Conservation (phyloP, 2,797 vertebrate genomes). For the Morelia viridis region DNA sequence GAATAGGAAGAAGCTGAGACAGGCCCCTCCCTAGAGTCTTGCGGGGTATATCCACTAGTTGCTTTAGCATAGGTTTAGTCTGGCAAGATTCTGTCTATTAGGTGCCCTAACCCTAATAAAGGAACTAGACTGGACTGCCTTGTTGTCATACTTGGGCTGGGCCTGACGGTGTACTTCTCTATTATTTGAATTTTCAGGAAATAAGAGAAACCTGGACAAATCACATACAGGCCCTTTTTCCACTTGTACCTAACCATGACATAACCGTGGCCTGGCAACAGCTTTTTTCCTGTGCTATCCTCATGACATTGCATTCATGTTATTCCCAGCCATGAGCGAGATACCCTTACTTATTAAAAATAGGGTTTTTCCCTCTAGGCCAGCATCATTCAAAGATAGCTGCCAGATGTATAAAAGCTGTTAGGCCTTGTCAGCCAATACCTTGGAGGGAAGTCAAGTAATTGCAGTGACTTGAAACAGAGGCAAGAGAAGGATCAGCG, state of each 20-base stretch:
- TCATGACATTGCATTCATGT: background rate
- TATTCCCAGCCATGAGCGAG: background rate
- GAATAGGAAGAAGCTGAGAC: too few species aligned
- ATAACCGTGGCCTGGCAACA: background rate
- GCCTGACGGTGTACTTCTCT: background rate
- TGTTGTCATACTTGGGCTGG: too few species aligned
- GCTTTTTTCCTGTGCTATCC: background rate
- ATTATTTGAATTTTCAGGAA: conserved; percentile 1
- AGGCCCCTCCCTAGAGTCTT: too few species aligned
- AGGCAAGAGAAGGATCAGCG: background rate
- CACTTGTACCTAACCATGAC: background rate
- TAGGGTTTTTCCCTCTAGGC: background rate
- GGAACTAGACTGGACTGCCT: too few species aligned
- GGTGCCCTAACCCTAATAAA: too few species aligned
- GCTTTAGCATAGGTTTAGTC: too few species aligned
- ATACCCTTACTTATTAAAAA: background rate
- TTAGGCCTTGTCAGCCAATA: background rate
- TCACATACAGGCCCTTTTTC: background rate
- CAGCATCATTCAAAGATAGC: background rate
- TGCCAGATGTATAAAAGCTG: background rate
- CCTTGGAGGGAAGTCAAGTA: background rate
- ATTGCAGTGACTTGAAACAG: background rate
- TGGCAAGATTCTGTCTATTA: too few species aligned
- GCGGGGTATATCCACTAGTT: too few species aligned
- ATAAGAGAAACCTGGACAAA: background rate